Evolutionary conservation across 2,113 vertebrate genomes (phyloP).

Genomic region (Aramus guarauna): DNA sequence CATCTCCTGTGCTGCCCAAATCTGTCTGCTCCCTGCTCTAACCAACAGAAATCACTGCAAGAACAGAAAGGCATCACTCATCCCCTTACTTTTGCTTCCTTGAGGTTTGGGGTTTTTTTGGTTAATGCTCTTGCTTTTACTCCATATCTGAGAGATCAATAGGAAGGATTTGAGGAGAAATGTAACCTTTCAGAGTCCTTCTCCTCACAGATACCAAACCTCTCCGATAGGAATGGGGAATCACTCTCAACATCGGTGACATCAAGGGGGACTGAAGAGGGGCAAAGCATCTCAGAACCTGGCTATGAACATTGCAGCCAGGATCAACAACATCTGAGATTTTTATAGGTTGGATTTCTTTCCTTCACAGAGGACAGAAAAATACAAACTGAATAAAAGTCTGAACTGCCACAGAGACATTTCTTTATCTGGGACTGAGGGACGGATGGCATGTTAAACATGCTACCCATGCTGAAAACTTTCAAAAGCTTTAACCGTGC

Average conservation of each 20-base stretch:
- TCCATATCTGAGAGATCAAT: neutral
- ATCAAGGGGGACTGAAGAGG: neutral
- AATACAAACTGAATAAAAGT: neutral
- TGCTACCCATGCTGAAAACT: neutral
- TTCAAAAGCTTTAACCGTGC: neutral
- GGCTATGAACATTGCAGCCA: neutral
- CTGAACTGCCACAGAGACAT: neutral
- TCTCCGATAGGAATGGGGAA: neutral
- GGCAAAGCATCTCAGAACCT: neutral
- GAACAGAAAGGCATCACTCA: neutral
- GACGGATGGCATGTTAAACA: neutral
- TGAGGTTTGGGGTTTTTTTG: too few species aligned
- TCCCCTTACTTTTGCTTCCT: neutral
- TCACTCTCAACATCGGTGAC: neutral
- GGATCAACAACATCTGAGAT: neutral
- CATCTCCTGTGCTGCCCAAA: neutral
- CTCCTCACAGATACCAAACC: neutral
- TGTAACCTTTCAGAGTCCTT: neutral
- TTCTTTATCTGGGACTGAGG: neutral
- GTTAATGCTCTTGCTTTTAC: neutral
- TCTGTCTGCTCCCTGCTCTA: neutral
- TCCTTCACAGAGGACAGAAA: neutral
- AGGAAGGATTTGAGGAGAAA: neutral
- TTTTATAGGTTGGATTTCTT: neutral
- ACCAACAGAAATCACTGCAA: neutral